These are phyloP conservation scores for Chloebia gouldiae DNA, from an alignment of 2,113 vertebrate genomes.

Conservation along the genomic window DNA sequence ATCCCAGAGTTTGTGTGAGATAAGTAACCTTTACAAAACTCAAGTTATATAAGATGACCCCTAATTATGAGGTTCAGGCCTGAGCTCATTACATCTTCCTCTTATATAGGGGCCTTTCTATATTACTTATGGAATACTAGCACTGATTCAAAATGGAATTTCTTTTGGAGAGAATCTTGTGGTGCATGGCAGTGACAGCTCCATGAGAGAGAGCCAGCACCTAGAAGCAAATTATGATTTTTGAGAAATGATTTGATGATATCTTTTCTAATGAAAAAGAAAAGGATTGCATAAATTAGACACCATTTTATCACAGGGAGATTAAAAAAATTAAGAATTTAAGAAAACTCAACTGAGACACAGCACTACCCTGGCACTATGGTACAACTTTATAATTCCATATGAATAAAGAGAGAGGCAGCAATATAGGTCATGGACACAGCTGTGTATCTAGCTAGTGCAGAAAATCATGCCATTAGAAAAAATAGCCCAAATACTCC, in stretches of 20 bases:
- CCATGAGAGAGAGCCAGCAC: not conserved
- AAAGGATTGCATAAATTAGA: not conserved
- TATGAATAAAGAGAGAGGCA: not conserved
- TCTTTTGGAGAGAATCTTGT: not conserved
- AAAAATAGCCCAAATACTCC: not conserved
- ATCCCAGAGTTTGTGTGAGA: not conserved
- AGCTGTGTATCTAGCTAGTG: not conserved
- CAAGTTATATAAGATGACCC: not conserved
- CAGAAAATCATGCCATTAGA: not conserved
- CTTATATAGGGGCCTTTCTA: not conserved
- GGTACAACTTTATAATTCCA: not conserved
- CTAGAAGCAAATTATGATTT: not conserved
- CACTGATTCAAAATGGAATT: not conserved
- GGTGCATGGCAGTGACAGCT: not conserved
- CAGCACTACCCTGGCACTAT: not conserved
- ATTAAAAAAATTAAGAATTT: constrained; percentile 8
- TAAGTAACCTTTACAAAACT: not conserved
- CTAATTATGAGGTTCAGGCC: not conserved
- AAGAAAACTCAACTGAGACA: not conserved
- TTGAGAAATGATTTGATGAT: not conserved
- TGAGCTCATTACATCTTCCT: not conserved
- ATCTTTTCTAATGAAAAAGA: not conserved
- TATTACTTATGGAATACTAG: not conserved
- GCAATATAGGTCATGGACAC: not conserved
- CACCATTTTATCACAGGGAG: not conserved